phyloP scores from a whole-genome alignment of 2,888 invertebrate genomes.

The Drosophila meridionalis region DNA sequence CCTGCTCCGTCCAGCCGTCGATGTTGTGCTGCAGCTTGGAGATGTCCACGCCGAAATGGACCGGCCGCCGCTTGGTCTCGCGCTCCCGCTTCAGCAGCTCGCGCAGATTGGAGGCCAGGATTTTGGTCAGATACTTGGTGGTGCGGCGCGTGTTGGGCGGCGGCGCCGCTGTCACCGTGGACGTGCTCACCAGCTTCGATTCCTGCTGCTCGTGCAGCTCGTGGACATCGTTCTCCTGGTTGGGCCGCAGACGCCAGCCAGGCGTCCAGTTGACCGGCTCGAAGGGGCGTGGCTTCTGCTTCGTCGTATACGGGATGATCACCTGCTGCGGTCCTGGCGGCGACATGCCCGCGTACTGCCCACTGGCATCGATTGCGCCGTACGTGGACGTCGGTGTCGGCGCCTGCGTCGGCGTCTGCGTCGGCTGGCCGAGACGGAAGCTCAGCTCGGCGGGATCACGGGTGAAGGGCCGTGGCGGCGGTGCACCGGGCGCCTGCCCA shows the following conservation, averaged over 20 bases:
- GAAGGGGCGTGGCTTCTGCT: slow-evolving; percentile 87
- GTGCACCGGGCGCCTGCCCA: slow-evolving; percentile 24
- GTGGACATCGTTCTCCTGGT: slow-evolving; percentile 67
- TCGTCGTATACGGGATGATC: slow-evolving; percentile 92
- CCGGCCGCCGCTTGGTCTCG: slow-evolving; percentile 69
- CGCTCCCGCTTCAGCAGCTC: slow-evolving; percentile 86
- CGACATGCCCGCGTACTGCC: slow-evolving; percentile 81
- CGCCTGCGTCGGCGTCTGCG: slow-evolving; percentile 59
- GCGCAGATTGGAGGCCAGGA: slow-evolving; percentile 86
- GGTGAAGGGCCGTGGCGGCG: slow-evolving; percentile 86
- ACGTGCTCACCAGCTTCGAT: slow-evolving; percentile 85
- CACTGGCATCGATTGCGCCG: slow-evolving; percentile 83
- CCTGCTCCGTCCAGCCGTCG: slow-evolving; percentile 93
- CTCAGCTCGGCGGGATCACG: slow-evolving; percentile 82
- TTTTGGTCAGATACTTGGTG: slow-evolving; percentile 83
- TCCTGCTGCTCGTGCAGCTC: slow-evolving; percentile 86
- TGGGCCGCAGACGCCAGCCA: slow-evolving; percentile 35
- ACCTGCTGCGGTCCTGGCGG: slow-evolving; percentile 88
- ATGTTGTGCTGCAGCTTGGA: slow-evolving; percentile 92
- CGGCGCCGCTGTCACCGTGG: slow-evolving; percentile 79
- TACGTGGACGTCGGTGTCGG: slow-evolving; percentile 83
- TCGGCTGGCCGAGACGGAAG: slow-evolving; percentile 61
- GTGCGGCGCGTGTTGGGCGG: slow-evolving; percentile 80
- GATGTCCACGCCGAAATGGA: slow-evolving; percentile 87
- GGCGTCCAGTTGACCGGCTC: slow-evolving; percentile 79